Evolutionary conservation across 1,140 invertebrate species (phyloP).

Genomic region (Zaprionus davidi): DNA sequence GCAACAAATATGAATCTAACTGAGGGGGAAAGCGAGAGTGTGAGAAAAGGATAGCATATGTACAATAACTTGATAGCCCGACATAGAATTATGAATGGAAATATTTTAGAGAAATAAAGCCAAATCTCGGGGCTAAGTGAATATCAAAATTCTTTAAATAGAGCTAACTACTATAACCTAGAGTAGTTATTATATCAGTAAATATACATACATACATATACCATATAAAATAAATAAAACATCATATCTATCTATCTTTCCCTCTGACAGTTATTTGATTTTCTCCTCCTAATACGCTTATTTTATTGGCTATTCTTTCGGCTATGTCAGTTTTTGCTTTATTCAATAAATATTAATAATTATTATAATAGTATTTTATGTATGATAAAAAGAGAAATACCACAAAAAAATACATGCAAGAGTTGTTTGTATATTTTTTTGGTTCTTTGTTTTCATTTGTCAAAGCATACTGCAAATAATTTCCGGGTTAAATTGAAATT

Average conservation of each 20-base stretch:
- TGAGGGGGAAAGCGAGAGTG: neutral
- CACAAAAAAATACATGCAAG: conserved; percentile 11
- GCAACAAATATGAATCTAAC: neutral
- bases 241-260: neutral
- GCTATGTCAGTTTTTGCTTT: neutral
- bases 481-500: conserved; percentile 57
- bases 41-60: too few relatives aligned
- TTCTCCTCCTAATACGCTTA: too few relatives aligned
- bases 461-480: conserved; percentile 59
- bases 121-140: neutral
- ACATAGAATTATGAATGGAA: conserved; percentile 24
- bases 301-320: neutral
- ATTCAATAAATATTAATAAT: neutral
- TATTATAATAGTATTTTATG: conserved; percentile 2
- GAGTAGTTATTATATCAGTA: neutral
- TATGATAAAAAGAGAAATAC: conserved; percentile 43
- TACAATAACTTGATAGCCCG: neutral
- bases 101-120: neutral
- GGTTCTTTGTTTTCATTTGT: conserved; percentile 27
- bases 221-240: neutral
- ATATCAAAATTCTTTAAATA: neutral
- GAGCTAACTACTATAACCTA: too few relatives aligned
- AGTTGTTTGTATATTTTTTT: conserved; percentile 13
- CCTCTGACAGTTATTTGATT: neutral
- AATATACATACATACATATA: neutral